These are phyloP conservation scores for Syngnathus typhle DNA, from an alignment of 2,113 vertebrate species.

Conservation along the genomic window DNA sequence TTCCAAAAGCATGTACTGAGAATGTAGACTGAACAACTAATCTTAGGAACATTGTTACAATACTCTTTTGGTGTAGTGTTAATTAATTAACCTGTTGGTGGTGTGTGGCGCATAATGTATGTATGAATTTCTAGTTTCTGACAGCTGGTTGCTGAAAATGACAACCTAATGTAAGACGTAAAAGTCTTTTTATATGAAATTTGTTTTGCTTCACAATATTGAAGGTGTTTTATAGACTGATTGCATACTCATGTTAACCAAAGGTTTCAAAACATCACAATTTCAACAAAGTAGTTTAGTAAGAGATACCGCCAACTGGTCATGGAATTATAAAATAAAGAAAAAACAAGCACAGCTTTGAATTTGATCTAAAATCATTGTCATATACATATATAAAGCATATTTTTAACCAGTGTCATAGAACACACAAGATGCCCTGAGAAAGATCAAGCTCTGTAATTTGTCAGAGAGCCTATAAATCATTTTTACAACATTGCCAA, in stretches of 20 bases:
- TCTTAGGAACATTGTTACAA: constrained; percentile 7
- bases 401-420: constrained; percentile 1
- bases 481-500: background rate
- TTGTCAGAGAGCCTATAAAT: background rate
- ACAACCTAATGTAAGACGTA: background rate
- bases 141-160: background rate
- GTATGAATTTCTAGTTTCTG: background rate
- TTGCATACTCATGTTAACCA: background rate
- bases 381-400: background rate
- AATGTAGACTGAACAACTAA: background rate
- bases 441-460: constrained; percentile 2
- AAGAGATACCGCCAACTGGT: background rate
- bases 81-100: constrained; percentile 40
- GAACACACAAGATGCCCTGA: constrained; percentile 7
- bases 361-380: background rate
- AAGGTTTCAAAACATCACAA: background rate
- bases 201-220: background rate
- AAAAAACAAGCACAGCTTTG: background rate
- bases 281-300: background rate
- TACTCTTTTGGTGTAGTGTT: constrained; percentile 25
- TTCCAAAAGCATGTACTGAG: constrained; percentile 6
- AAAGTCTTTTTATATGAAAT: background rate
- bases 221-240: background rate
- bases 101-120: constrained; percentile 1
- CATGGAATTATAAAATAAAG: background rate